Base-by-base conservation (phyloP, 2,113 vertebrate species). In the Phalacrocorax aristotelis region DNA sequence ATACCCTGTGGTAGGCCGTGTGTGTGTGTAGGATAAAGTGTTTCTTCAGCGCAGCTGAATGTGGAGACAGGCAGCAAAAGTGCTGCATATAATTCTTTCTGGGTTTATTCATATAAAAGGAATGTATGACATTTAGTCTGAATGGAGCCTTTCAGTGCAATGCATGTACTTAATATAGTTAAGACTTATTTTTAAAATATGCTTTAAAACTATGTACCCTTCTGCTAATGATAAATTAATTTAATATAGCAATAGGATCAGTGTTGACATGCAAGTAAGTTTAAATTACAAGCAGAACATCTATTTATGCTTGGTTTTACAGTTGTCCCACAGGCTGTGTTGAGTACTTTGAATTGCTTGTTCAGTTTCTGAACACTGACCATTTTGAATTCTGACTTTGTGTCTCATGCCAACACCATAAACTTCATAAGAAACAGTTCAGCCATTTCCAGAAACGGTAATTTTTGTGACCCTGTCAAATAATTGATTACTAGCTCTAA, bases 121-220 rank as follows among this genome's bases (percentile, higher is more conserved):
- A 97, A 97, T 96, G 95, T 90, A 65, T 94, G 95, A 97, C 91
- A 94, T 97, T 97, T 95, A 54, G 91, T 66, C 87, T 97, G 95
- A 97, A 97, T 84, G 54, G 65, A 95, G 87, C 49, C 87, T 97
- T 97, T 97, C 95, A 97, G 58, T 85, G 84, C 48, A 79, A 77
- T 86, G 52, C 58, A 79, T 76, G 40, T 71, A 61, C 79, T 93
- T 91, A 92, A 69, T 81, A 93, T 18, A 88, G 82, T 68, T 78
- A 91, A 78, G 57, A 68, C 42, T 21, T 42, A 13, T 26, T 88
- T 92, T 80, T 49, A 0, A 52, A 95, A 38, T 76, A 52, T 51
- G 42, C 26, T 94, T 94, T 81, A 90, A 89, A 94, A 68, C 22
- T 74, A 36, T 90, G 46, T 81, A 64, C 26, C 19, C 49, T 74